Evolutionary conservation across 2,113 vertebrate species (phyloP).

Genomic region (Ochotona curzoniae): DNA sequence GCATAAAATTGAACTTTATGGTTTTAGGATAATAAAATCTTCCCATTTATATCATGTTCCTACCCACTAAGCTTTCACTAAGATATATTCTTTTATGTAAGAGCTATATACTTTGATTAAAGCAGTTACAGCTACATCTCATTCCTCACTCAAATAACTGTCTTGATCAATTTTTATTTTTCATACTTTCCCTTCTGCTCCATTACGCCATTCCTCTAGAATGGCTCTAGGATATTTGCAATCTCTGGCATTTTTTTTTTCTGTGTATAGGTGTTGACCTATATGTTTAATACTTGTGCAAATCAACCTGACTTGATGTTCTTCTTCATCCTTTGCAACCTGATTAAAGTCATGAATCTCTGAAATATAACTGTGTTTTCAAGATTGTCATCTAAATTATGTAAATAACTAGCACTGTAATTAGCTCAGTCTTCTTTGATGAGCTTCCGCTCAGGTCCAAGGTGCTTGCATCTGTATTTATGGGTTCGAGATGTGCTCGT

Average conservation of each 20-base stretch:
- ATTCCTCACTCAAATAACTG: constrained; percentile 63
- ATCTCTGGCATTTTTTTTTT: constrained; percentile 46
- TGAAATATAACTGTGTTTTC: constrained; percentile 74
- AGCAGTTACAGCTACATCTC: constrained; percentile 41
- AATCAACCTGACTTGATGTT: constrained; percentile 68
- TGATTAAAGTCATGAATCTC: constrained; percentile 77
- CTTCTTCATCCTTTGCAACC: constrained; percentile 64
- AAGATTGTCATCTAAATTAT: constrained; percentile 78
- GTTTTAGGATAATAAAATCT: constrained; percentile 71
- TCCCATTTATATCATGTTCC: constrained; percentile 62
- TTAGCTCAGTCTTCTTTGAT: constrained; percentile 75
- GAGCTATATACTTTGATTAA: constrained; percentile 55
- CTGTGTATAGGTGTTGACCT: constrained; percentile 56
- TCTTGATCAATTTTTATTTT: constrained; percentile 62
- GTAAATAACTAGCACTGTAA: constrained; percentile 73
- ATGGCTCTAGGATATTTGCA: constrained; percentile 18
- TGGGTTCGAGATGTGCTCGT: constrained; percentile 6
- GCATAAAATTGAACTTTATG: constrained; percentile 69
- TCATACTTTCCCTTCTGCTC: constrained; percentile 1
- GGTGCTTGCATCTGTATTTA: constrained; percentile 70
- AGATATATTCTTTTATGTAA: constrained; percentile 64
- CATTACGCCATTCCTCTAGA: constrained; percentile 41
- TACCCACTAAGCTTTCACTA: constrained; percentile 59
- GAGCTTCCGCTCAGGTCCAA: constrained; percentile 64
- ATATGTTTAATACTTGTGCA: constrained; percentile 67